A percentile compares a stretch with the other conserved stretches of the same genome.
Conservation (phyloP, 2,113 vertebrate species). For the Synchiropus splendidus region DNA sequence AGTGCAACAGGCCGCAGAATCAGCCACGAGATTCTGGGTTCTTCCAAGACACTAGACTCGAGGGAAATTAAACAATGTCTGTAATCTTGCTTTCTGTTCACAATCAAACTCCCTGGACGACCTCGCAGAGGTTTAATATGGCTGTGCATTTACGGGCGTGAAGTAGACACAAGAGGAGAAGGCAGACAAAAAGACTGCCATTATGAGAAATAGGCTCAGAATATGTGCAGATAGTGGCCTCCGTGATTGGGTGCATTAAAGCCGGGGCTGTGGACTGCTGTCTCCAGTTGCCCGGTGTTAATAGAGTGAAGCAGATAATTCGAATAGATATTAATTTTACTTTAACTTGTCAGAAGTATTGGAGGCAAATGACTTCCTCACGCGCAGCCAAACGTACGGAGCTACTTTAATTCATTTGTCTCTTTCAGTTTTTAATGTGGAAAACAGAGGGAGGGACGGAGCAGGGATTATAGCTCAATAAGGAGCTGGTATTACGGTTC, state of each 20-base stretch:
- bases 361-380: constrained; percentile 8
- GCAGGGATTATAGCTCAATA: constrained; percentile 45
- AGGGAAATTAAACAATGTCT: constrained; percentile 59
- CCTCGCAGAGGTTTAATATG: constrained; percentile 45
- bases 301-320: constrained; percentile 30
- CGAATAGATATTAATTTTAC: constrained; percentile 44
- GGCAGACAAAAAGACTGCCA: constrained; percentile 6
- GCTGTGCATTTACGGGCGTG: constrained; percentile 36
- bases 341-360: background rate
- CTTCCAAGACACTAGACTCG: constrained; percentile 34
- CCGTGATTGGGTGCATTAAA: no score
- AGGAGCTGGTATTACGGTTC: constrained; percentile 25
- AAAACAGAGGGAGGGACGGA: constrained; percentile 18
- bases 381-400: no score
- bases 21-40: constrained; percentile 38
- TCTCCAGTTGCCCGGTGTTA: no score
- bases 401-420: constrained; percentile 17
- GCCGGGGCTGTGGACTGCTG: no score
- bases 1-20: constrained; percentile 15
- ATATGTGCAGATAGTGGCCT: no score
- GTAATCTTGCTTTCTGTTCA: constrained; percentile 50
- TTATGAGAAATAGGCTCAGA: background rate
- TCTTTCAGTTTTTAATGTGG: constrained; percentile 17
- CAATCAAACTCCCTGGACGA: constrained; percentile 49
- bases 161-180: constrained; percentile 18